These are phyloP conservation scores for Ptilorrhoa leucosticta DNA, from an alignment of 2,113 vertebrate genomes.

Conservation along the genomic window DNA sequence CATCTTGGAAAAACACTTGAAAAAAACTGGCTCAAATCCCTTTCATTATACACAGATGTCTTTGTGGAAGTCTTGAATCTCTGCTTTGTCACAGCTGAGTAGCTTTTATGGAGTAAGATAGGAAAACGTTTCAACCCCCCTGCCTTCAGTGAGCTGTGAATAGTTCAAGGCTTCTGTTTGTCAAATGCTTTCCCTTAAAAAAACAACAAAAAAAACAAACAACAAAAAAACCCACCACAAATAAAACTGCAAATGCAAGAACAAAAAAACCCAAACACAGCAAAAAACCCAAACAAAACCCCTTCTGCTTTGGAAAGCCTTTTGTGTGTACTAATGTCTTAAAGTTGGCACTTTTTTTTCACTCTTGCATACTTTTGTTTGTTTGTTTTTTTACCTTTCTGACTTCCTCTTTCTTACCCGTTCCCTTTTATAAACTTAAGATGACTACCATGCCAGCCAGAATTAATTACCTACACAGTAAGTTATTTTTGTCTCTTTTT, in stretches of 20 bases:
- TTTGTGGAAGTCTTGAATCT: background rate
- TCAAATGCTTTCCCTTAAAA: background rate
- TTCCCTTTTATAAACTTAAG: conserved; percentile 78
- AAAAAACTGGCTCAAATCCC: background rate
- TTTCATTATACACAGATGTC: background rate
- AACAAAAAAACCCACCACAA: background rate
- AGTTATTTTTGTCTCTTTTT: conserved; percentile 69
- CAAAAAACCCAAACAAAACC: background rate
- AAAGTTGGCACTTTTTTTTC: background rate
- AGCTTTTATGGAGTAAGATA: background rate
- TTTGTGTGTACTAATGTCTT: background rate
- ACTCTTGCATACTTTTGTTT: background rate
- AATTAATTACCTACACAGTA: conserved; percentile 84
- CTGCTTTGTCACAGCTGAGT: background rate
- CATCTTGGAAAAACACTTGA: background rate
- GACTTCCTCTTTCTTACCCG: conserved; percentile 62
- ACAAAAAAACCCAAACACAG: background rate
- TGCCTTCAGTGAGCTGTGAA: background rate
- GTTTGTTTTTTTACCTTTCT: conserved; percentile 29
- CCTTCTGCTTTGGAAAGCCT: background rate
- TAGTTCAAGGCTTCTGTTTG: background rate
- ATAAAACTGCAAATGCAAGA: background rate
- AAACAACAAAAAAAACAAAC: background rate
- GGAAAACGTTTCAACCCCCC: background rate
- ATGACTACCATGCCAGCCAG: conserved; percentile 82